phyloP scores from a whole-genome alignment of 2,797 vertebrate genomes.

The Dryobates pubescens region DNA sequence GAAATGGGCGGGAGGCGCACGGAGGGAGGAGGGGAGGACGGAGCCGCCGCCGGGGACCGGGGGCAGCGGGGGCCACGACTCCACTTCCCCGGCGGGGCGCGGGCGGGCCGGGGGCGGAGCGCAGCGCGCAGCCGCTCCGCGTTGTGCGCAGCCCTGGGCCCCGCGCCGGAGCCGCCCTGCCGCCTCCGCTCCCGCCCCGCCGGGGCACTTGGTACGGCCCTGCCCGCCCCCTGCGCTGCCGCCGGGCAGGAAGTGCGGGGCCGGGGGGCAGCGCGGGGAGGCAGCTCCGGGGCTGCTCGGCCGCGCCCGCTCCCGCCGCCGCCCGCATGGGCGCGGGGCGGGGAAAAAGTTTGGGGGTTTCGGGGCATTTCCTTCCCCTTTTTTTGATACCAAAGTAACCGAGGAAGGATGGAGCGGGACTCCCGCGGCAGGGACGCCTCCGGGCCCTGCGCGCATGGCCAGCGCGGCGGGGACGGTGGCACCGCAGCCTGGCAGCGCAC shows the following conservation, averaged over 20 bases:
- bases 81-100: constrained; percentile 18
- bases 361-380: accelerated
- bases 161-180: neutral
- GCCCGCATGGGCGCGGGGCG: too few species aligned
- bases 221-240: neutral
- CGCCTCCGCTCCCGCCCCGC: neutral
- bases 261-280: neutral
- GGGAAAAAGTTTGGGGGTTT: neutral
- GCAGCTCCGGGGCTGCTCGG: neutral
- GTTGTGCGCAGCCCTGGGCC: neutral
- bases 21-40: constrained; percentile 23
- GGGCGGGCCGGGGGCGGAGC: neutral
- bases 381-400: neutral
- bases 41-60: constrained; percentile 34
- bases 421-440: neutral
- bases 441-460: neutral
- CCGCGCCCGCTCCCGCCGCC: neutral
- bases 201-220: constrained; percentile 45
- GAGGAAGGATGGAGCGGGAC: neutral
- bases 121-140: neutral
- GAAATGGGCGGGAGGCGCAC: constrained; percentile 52
- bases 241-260: constrained; percentile 39
- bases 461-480: neutral
- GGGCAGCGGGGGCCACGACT: neutral
- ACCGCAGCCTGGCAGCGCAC: neutral